Base-by-base conservation (phyloP, 30 jellyfish, hydroid and myxozoan species). In the Rhopilema esculentum region DNA sequence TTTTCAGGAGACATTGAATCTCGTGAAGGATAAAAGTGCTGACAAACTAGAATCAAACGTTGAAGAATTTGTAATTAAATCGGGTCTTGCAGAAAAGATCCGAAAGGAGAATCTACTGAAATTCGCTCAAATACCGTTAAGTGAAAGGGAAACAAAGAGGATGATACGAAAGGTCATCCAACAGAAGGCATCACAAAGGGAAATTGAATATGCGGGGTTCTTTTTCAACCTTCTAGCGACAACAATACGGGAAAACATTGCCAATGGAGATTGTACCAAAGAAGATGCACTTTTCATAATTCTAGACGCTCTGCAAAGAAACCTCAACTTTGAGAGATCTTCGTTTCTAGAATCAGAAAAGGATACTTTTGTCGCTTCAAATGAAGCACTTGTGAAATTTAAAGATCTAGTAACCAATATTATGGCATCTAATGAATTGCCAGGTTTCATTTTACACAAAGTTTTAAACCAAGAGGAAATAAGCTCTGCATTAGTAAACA, bases 1-100 rank as follows among this genome's bases (percentile, higher is more conserved):
- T 0, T 78, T 78, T n/a, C 30, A 62, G 25, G 31, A 78, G 25
- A 78, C 88, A 16, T 30, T 78, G 29, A 78, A 40, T 78, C 18
- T 78, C 30, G 78, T 78, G n/a, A 78, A 78, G 65, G 88, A 53
- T 27, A 78, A n/a, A 30, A 28, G 88, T 25, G 49, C 69, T n/a
- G 51, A 73, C 27, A 33, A 66, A 22, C 23, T 73, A 73, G 84
- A 73, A 48, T 30, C 22, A 16, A 73, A 73, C 33, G 51, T 73
- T 0, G 69, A 73, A 33, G 21, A 66, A 21, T 18, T 73, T 20
- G 50, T 73, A 4, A 73, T 18, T 1, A 30, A 20, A n/a, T 31
- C 84, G 9, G 19, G 24, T 23, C 8, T 73, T 8, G 48, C 32
- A 6, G 49, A 73, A 16, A 48, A 0, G 50, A 73, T 40, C 17